These are phyloP conservation scores for Ptilorrhoa leucosticta DNA, from an alignment of 2,113 vertebrate genomes.

Conservation along the genomic window DNA sequence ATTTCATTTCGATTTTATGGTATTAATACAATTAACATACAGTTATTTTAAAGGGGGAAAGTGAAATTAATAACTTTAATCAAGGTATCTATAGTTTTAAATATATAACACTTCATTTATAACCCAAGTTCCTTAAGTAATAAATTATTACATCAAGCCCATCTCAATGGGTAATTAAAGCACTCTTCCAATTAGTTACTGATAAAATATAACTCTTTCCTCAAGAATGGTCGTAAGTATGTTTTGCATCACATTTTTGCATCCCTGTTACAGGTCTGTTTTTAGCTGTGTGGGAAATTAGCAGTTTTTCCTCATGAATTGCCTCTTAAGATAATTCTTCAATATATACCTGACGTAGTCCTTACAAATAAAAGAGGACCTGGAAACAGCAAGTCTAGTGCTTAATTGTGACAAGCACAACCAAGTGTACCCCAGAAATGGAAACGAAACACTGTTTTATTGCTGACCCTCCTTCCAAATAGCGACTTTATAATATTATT, in stretches of 20 bases:
- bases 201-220: background rate
- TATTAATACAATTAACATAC: conserved; percentile 18
- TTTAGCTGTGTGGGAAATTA: background rate
- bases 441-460: background rate
- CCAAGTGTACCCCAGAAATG: background rate
- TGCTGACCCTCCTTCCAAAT: background rate
- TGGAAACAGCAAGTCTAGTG: background rate
- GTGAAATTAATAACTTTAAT: background rate
- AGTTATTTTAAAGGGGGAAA: background rate
- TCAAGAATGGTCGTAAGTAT: background rate
- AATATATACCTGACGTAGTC: background rate
- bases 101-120: background rate
- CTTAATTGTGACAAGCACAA: background rate
- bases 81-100: background rate
- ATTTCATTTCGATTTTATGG: conserved; percentile 30
- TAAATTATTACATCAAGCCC: background rate
- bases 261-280: background rate
- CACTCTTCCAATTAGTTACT: background rate
- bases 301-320: background rate
- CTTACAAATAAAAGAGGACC: background rate
- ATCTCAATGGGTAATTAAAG: background rate
- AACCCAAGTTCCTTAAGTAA: background rate
- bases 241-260: background rate
- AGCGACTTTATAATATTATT: background rate
- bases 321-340: background rate